Conservation (phyloP, 92 coral and sea anemone genomes). For the Umimayanthus kanabou region DNA sequence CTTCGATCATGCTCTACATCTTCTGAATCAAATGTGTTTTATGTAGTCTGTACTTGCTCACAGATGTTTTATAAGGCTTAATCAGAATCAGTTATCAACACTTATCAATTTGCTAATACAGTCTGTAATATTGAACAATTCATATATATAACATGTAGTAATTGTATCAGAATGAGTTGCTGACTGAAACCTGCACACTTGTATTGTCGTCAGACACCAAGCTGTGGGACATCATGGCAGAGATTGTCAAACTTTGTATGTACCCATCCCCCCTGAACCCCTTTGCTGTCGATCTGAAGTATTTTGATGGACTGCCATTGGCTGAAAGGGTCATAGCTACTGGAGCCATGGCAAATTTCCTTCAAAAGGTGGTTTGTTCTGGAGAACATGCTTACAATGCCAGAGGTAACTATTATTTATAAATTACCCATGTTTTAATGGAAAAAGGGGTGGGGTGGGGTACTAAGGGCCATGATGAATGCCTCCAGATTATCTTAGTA, state of each 20-base stretch:
- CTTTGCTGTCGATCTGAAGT: constrained; percentile 88
- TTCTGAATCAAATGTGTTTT: too few relatives aligned
- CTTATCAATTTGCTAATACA: too few relatives aligned
- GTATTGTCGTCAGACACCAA: constrained; percentile 69
- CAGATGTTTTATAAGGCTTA: too few relatives aligned
- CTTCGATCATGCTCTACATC: too few relatives aligned
- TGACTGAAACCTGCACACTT: neutral
- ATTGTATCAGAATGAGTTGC: neutral
- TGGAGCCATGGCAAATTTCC: constrained; percentile 94
- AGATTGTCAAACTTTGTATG: constrained; percentile 91
- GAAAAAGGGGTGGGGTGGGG: neutral
- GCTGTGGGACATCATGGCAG: constrained; percentile 95
- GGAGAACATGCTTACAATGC: constrained; percentile 98
- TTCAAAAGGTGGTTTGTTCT: constrained; percentile 89
- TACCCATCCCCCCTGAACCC: constrained; percentile 95
- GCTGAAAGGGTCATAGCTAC: constrained; percentile 83
- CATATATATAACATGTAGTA: too few relatives aligned
- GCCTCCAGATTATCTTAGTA: too few relatives aligned
- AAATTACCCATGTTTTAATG: neutral
- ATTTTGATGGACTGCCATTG: constrained; percentile 86
- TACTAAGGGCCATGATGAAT: too few relatives aligned
- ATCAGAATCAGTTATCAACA: too few relatives aligned
- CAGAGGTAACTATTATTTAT: constrained; percentile 62
- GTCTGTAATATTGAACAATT: neutral
- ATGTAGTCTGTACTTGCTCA: too few relatives aligned